Conservation (phyloP, 1,140 invertebrate genomes). For the Cotesia vestalis region DNA sequence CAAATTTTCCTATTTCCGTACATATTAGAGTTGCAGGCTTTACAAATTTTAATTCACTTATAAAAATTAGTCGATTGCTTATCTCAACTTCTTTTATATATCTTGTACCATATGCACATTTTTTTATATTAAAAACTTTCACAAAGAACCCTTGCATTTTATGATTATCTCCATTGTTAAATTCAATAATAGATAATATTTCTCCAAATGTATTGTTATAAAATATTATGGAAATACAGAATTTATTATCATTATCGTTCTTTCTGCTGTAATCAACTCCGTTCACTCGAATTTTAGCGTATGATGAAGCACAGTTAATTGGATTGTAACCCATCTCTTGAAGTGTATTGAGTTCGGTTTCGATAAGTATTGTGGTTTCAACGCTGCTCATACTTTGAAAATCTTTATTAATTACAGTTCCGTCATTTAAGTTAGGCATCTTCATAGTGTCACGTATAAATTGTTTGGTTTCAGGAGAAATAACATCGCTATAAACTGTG, state of each 20-base stretch:
- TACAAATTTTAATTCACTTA: neutral
- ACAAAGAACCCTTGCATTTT: neutral
- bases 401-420: neutral
- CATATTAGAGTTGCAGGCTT: neutral
- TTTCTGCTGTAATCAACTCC: constrained; percentile 22
- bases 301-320: neutral
- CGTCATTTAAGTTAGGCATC: neutral
- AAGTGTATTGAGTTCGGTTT: neutral
- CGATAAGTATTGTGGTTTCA: neutral
- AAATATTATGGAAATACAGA: neutral
- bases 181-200: neutral
- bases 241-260: constrained; percentile 1
- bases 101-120: neutral
- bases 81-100: neutral
- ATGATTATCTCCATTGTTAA: neutral
- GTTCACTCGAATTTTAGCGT: constrained; percentile 1
- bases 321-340: neutral
- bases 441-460: constrained; percentile 12
- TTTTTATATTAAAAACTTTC: neutral
- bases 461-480: neutral
- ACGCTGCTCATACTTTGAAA: neutral
- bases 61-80: neutral
- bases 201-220: neutral
- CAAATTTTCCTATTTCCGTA: neutral
- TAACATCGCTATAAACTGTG: neutral